phyloP scores from a whole-genome alignment of 2,113 vertebrate species.

The Peucedramus taeniatus region DNA sequence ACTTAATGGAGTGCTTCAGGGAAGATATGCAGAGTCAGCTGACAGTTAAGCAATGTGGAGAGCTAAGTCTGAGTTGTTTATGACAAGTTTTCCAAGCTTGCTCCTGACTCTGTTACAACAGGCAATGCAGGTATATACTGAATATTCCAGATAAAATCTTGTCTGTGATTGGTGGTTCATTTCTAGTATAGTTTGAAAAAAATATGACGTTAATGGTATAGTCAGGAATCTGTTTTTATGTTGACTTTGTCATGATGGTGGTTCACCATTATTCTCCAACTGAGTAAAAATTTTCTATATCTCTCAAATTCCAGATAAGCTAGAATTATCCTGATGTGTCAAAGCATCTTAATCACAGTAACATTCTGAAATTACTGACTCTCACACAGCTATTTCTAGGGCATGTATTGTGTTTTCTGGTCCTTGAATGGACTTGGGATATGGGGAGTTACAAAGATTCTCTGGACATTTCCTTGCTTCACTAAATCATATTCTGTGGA shows the following conservation, averaged over 20 bases:
- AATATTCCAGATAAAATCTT: not conserved
- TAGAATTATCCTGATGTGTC: not conserved
- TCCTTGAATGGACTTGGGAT: not conserved
- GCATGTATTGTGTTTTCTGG: not conserved
- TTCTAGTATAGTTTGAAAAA: not conserved
- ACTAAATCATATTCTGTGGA: not conserved
- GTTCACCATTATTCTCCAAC: not conserved
- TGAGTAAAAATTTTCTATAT: not conserved
- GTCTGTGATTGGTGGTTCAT: not conserved
- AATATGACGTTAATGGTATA: fast-evolving
- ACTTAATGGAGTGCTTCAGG: not conserved
- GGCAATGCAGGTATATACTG: not conserved
- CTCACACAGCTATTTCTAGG: not conserved
- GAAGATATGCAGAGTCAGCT: not conserved
- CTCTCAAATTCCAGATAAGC: not conserved
- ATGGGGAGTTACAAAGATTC: not conserved
- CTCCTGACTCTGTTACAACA: not conserved
- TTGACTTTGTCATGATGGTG: not conserved
- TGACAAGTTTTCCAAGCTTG: not conserved
- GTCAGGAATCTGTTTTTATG: not conserved
- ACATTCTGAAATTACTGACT: not conserved
- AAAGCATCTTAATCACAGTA: not conserved
- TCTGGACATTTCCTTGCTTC: not conserved
- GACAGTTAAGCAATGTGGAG: not conserved
- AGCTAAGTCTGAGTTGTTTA: not conserved